Evolutionary conservation across 2,113 vertebrate genomes (phyloP).

Genomic region (Paedocypris sp.): DNA sequence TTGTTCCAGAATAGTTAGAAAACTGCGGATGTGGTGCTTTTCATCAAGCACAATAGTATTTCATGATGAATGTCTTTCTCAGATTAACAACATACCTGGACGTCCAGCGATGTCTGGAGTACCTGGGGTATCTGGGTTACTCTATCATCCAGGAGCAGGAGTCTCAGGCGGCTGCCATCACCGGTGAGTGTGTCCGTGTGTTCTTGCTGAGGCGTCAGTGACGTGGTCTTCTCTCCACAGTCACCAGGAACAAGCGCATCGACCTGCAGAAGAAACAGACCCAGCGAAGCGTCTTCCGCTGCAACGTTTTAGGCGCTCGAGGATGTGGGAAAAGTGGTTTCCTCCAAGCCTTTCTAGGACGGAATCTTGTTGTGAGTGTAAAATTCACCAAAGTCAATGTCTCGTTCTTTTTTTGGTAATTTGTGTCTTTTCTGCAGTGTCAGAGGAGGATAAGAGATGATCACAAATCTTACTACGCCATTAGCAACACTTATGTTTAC

Average conservation of each 20-base stretch:
- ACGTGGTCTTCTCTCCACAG: constrained; percentile 49
- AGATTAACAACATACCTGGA: constrained; percentile 94
- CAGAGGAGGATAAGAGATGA: constrained; percentile 75
- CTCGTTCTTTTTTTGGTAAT: background rate
- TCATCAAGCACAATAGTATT: too few species aligned
- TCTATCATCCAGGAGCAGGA: constrained; percentile 95
- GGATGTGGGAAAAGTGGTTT: constrained; percentile 85
- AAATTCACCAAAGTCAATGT: background rate
- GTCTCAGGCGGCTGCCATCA: constrained; percentile 89
- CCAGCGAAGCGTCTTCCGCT: constrained; percentile 91
- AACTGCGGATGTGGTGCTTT: background rate
- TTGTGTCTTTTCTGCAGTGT: constrained; percentile 37
- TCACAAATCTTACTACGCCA: constrained; percentile 90
- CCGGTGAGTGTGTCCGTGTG: constrained; percentile 55
- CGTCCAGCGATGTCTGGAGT: constrained; percentile 91
- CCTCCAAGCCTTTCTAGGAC: constrained; percentile 84
- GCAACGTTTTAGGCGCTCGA: constrained; percentile 80
- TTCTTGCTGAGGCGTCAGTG: background rate
- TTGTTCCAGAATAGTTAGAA: too few species aligned
- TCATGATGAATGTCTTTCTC: constrained; percentile 19
- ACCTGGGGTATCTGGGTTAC: constrained; percentile 91
- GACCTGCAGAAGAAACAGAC: constrained; percentile 98
- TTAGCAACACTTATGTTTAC: constrained; percentile 93
- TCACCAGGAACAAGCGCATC: constrained; percentile 94
- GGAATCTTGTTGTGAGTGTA: constrained; percentile 72